phyloP scores from a whole-genome alignment of 2,888 invertebrate species.

The Spisula subtruncata region DNA sequence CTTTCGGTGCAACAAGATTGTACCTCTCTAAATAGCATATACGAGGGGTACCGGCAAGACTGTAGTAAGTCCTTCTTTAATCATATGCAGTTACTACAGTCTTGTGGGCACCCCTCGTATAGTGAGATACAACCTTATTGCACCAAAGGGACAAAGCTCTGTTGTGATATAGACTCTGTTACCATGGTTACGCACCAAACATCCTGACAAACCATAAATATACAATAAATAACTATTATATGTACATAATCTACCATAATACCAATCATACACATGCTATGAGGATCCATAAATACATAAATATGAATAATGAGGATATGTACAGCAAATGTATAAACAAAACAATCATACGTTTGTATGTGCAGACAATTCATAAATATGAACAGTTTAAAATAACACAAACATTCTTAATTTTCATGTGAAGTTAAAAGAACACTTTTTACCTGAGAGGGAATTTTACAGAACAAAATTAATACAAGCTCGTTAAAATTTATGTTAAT shows the following conservation, averaged over 20 bases:
- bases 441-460: slow-evolving; percentile 12
- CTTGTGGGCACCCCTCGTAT: too few species aligned
- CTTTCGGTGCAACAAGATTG: too few species aligned
- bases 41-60: too few species aligned
- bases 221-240: slow-evolving; percentile 45
- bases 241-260: slow-evolving; percentile 31
- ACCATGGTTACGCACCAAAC: neutral
- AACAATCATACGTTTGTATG: neutral
- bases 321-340: slow-evolving; percentile 27
- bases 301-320: slow-evolving; percentile 18
- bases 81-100: too few species aligned
- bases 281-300: slow-evolving; percentile 15
- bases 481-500: neutral
- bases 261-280: neutral
- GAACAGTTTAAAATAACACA: neutral
- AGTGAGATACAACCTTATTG: too few species aligned
- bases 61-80: too few species aligned
- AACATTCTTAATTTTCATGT: neutral
- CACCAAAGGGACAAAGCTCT: too few species aligned
- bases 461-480: neutral
- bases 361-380: slow-evolving; percentile 18
- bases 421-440: neutral
- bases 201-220: neutral
- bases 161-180: too few species aligned
- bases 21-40: too few species aligned